Base-by-base conservation (phyloP, 1,140 invertebrate genomes). In the Cecropterus lyciades region DNA sequence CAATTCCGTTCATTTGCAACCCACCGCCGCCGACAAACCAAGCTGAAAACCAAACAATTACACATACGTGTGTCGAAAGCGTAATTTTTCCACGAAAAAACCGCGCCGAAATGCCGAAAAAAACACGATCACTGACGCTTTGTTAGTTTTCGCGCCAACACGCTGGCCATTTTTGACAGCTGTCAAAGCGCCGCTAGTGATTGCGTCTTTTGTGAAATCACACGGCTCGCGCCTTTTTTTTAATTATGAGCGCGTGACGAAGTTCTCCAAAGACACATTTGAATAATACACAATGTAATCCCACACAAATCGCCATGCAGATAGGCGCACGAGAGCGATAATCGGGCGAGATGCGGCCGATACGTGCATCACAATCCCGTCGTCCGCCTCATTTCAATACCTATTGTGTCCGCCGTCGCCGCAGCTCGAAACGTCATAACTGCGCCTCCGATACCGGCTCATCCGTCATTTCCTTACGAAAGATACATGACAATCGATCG, bases 31-130 rank as follows among this genome's bases (percentile, higher is more conserved):
- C 75, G 65, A 73, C 72, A 70, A 72, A 73, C 78, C 80, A 79
- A 71, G 71, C 78, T 76, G 84, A 82, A 88, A 90, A 89, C 89
- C 86, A 85, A 91, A 90, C 89, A 90, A 91, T 91, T 89, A 90
- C 83, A 87, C 79, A 84, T 82, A 88, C 86, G 82, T 84, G 85
- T 79, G 81, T 70, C 80, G 85, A 87, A 87, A 91, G 71, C 82
- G 81, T 91, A 88, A 91, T 90, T 87, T 87, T 85, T 82, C 74
- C 79, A 75, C 75, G 75, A 79, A 88, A 87, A 82, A 82, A 77
- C 79, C 72, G 75, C 67, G 68, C 67, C 75, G 66, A 85, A 82
- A 82, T 80, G 77, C 64, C 73, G 67, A 77, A 83, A 83, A 82
- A 70, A 75, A 71, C 49, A 62, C 64, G 62, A 71, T 67, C 77